A percentile compares a stretch with the other conserved stretches of the same genome.
These are phyloP conservation scores for Protosalanx chinensis DNA, from an alignment of 2,797 vertebrate genomes.

Conservation along the genomic window DNA sequence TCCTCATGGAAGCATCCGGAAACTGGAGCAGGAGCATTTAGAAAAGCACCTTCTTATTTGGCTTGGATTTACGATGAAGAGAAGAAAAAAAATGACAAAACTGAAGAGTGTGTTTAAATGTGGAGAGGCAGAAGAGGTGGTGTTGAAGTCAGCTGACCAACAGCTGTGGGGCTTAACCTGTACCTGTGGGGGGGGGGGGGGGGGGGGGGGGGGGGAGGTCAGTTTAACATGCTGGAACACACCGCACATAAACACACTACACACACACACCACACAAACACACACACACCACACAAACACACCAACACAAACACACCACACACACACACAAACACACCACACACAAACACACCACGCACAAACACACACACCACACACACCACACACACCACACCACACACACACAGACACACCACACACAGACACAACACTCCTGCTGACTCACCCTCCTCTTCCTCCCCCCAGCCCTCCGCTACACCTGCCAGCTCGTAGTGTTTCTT, in stretches of 20 bases:
- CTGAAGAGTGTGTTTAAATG: constrained; percentile 49
- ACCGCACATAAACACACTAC: too few species aligned
- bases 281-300: too few species aligned
- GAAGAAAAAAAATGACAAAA: constrained; percentile 38
- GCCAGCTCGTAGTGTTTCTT: constrained; percentile 98
- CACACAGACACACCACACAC: background rate
- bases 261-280: background rate
- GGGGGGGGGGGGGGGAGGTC: constrained; percentile 22
- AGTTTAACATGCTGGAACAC: background rate
- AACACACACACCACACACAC: too few species aligned
- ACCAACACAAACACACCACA: background rate
- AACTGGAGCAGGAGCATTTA: constrained; percentile 5
- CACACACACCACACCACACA: background rate
- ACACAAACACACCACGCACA: background rate
- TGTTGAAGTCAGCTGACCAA: constrained; percentile 27
- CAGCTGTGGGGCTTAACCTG: constrained; percentile 58
- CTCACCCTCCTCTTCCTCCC: constrained; percentile 73
- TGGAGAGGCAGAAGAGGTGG: constrained; percentile 51
- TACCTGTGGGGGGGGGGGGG: constrained; percentile 53
- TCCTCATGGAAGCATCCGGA: constrained; percentile 44
- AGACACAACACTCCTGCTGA: background rate
- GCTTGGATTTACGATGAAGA: constrained; percentile 57
- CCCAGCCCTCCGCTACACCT: constrained; percentile 93
- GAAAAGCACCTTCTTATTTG: constrained; percentile 77
- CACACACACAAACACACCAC: background rate